Percentiles rank a stretch among this genome's conserved stretches.
phyloP scores from a whole-genome alignment of 2,797 vertebrate species.

The Coracias cyanogaster region DNA sequence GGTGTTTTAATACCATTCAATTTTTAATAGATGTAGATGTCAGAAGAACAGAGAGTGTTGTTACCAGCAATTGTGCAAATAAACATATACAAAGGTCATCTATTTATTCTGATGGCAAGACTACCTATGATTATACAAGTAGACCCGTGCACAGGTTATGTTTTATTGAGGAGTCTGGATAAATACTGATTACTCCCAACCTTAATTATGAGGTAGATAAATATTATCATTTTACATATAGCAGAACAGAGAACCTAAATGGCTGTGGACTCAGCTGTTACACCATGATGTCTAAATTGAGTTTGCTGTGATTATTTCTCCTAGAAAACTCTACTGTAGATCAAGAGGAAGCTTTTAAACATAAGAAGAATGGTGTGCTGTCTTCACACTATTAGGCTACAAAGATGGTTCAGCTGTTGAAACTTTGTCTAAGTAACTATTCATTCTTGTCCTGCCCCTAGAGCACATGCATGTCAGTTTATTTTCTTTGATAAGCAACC shows the following conservation, averaged over 20 bases:
- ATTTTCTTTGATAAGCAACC: not conserved
- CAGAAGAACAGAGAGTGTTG: not conserved
- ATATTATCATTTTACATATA: not conserved
- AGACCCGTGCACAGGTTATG: not conserved
- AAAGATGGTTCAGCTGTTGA: not conserved
- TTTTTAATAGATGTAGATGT: not conserved
- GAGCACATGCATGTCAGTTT: not conserved
- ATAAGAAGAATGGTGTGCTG: not conserved
- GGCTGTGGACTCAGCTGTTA: not conserved
- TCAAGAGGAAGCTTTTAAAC: not conserved
- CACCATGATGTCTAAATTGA: not conserved
- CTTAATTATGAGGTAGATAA: not conserved
- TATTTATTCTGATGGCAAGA: not conserved
- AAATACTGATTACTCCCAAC: not conserved
- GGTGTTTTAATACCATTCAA: not conserved
- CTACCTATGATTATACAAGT: not conserved
- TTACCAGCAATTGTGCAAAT: not conserved
- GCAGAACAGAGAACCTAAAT: not conserved
- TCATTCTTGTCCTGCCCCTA: not conserved
- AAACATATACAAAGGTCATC: not conserved
- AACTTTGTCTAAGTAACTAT: not conserved
- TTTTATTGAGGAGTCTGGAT: not conserved
- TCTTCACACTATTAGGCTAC: not conserved
- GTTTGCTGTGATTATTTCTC: not conserved
- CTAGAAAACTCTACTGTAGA: not conserved